Evolutionary conservation across 2,113 vertebrate genomes (phyloP).

Genomic region (Ascaphus truei): DNA sequence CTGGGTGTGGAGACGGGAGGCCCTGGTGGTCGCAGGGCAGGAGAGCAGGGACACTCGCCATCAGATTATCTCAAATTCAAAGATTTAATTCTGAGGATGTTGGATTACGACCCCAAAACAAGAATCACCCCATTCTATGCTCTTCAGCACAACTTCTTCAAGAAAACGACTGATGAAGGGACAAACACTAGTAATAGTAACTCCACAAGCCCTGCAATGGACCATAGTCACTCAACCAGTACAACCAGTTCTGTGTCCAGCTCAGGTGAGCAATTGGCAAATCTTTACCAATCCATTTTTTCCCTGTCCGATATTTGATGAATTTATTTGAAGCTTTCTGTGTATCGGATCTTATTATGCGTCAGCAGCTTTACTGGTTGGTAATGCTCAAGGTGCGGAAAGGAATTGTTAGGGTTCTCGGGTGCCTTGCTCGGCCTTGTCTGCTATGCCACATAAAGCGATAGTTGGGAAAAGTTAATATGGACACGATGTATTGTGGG

Average conservation of each 20-base stretch:
- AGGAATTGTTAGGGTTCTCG: no score
- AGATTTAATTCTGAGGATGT: conserved; percentile 92
- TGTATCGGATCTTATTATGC: no score
- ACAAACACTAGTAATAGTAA: conserved; percentile 91
- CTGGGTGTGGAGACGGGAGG: conserved; percentile 90
- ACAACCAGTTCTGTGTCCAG: conserved; percentile 91
- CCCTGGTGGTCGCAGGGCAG: conserved; percentile 81
- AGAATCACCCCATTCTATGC: conserved; percentile 93
- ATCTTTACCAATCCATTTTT: not conserved
- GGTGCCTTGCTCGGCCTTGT: no score
- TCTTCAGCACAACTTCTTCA: conserved; percentile 95
- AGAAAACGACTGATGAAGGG: conserved; percentile 92
- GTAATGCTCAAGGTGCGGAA: no score
- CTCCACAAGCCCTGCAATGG: conserved; percentile 85
- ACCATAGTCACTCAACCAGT: conserved; percentile 91
- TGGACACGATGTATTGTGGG: no score
- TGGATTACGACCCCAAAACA: conserved; percentile 91
- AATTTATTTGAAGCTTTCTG: no score
- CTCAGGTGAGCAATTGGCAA: conserved; percentile 66
- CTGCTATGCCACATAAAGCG: no score
- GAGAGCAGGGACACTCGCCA: conserved; percentile 86
- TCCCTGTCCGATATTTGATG: no score
- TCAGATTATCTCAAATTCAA: conserved; percentile 95
- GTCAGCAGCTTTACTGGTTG: no score
- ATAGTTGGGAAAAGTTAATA: no score